Percentiles rank a stretch among this genome's conserved stretches.
Conservation (phyloP, 1,140 invertebrate species). For the Danaus melanippus region DNA sequence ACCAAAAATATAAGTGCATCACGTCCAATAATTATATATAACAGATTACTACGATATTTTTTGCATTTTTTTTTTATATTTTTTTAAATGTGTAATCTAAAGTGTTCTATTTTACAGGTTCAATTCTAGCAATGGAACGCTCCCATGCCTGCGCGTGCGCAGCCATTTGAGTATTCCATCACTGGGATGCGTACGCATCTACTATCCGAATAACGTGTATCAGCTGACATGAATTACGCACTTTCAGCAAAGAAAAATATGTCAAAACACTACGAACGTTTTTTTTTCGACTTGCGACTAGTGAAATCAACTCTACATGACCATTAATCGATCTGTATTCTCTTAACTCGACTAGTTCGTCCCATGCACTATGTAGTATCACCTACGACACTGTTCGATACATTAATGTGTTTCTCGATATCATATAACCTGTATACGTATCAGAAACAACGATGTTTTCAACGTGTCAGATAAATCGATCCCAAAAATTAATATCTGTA, state of each 20-base stretch:
- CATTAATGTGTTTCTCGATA: constrained; percentile 36
- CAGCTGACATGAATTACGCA: constrained; percentile 74
- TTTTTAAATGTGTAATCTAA: constrained; percentile 53
- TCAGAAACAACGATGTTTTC: constrained; percentile 34
- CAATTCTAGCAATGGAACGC: constrained; percentile 47
- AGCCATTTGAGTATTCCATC: constrained; percentile 57
- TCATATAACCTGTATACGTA: constrained; percentile 59
- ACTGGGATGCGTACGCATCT: constrained; percentile 27
- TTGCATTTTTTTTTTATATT: constrained; percentile 37
- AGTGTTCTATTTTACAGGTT: constrained; percentile 61
- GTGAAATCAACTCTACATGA: constrained; percentile 72
- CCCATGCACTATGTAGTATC: constrained; percentile 59
- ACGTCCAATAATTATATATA: constrained; percentile 58
- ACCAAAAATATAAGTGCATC: constrained; percentile 61
- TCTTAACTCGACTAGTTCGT: constrained; percentile 57
- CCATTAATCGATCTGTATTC: constrained; percentile 64
- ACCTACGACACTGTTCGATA: constrained; percentile 38
- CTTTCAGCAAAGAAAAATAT: constrained; percentile 75
- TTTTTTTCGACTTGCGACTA: constrained; percentile 70
- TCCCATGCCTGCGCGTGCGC: constrained; percentile 38
- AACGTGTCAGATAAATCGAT: constrained; percentile 1
- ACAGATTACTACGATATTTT: constrained; percentile 44
- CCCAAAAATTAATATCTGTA: constrained; percentile 25
- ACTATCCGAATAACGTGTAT: constrained; percentile 54
- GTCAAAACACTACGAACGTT: constrained; percentile 73